Evolutionary conservation across 2,888 invertebrate species (phyloP), one percentile per base, ranked within the genome.

Genomic region (Tortrix viridana): DNA sequence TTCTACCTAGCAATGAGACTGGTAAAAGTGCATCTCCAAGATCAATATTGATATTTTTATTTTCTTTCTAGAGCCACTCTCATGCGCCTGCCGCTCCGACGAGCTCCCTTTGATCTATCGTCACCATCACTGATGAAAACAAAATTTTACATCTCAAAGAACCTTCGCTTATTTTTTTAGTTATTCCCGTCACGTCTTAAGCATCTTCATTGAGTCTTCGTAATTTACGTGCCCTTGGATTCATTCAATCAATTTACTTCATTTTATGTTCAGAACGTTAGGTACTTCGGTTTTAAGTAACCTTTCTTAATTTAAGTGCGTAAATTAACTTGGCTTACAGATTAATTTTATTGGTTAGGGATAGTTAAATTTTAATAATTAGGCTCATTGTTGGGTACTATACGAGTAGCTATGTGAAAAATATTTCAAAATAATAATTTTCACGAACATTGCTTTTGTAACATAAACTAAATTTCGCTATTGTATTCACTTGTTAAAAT

Each of bases 171-270:
- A n/a, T 47, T 46, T 52, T 53, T 5, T n/a, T 12, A 32, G 3
- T 32, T 26, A 63, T 47, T 58, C 52, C 43, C n/a, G 58, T 58
- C 63, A 58, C 57, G 63, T 32, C 20, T 41, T 32, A 32, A 43
- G 16, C 23, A 57, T 47, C 47, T 53, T 58, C 53, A 63, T 53
- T 58, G 47, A 32, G 47, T 53, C 46, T 48, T 43, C 41, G 43
- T 63, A 63, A 58, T 63, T 60, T 53, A 41, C 37, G 37, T n/a
- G 23, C 32, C 43, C 57, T 63, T 32, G 43, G 52, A 58, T 58
- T 43, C 16, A 53, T 43, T 48, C 52, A 56, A 62, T 62, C 50
- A 62, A 62, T 62, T 62, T 58, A 14, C 48, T 53, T 48, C 20
- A 53, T 41, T 55, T 57, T 57, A 38, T 26, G 50, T 57, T 56